Base-by-base conservation (phyloP, 1,140 invertebrate species). In the Colletes gigas region DNA sequence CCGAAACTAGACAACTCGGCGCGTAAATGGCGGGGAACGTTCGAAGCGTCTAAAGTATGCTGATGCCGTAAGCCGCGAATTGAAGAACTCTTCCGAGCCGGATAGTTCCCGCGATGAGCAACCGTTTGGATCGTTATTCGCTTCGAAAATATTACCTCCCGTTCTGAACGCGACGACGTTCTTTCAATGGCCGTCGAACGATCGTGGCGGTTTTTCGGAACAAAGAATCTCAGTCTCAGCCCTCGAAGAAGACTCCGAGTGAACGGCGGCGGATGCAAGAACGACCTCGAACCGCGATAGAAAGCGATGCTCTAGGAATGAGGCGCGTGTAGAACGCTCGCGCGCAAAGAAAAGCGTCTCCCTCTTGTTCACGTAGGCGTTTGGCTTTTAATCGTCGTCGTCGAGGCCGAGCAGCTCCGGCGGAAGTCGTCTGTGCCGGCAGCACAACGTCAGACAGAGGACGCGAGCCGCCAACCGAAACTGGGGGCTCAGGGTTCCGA, bases 401-500 rank as follows among this genome's bases (percentile, higher is more conserved):
- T 97, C 97, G 94, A 97, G 95, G 83, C 96, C 97, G 85, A 97
- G 95, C 62, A 97, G 95, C 93, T 97, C 97, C 74, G 96, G 96
- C 92, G 97, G 96, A 91, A 97, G 94, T 90, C 95, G 94, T 81
- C 95, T 94, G 89, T 96, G 96, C 76, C 97, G 95, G 93, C 97
- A 98, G 92, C 97, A 98, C 81, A 98, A 94, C n/a, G 97, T 98
- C 92, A 98, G 94, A 93, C 97, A 98, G 87, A 99, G 96, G 84
- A 98, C 96, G 83, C 97, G 95, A 73, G 98, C 94, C 41, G 97
- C 97, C 66, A 97, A 94, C 70, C 98, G 95, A 94, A 99, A 99
- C 91, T 98, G 97, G 19, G 97, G 97, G 93, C 98, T 98, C 91
- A 98, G 94, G 54, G 96, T 95, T 74, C 98, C 94, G 88, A 99